Conservation (phyloP, 2,797 vertebrate species). For the Acipenser ruthenus region DNA sequence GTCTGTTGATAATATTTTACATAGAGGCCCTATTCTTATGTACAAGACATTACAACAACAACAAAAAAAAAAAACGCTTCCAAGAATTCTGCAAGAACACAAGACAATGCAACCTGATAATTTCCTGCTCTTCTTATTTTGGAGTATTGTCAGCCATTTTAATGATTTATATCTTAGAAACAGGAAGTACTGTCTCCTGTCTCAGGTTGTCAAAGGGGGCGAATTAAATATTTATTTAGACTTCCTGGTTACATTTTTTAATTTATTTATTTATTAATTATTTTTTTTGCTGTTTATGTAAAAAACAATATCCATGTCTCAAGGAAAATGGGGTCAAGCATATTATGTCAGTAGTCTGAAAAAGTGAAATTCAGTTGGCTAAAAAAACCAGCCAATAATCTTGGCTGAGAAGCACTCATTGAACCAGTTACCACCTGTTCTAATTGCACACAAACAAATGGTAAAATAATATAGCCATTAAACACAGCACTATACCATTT, state of each 20-base stretch:
- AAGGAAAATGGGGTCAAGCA: not conserved
- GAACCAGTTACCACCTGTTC: too few species aligned
- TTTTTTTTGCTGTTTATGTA: not conserved
- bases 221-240: conserved; percentile 38
- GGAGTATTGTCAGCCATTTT: conserved; percentile 35
- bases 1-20: conserved; percentile 63
- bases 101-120: not conserved
- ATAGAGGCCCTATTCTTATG: conserved; percentile 22
- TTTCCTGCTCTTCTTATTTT: conserved; percentile 16
- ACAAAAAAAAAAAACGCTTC: conserved; percentile 22
- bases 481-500: too few species aligned
- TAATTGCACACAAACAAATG: too few species aligned
- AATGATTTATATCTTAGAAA: conserved; percentile 44
- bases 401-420: too few species aligned
- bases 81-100: conserved; percentile 8
- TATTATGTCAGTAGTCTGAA: too few species aligned
- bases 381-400: too few species aligned
- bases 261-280: not conserved
- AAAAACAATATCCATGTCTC: not conserved
- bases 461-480: too few species aligned
- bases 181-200: conserved; percentile 54
- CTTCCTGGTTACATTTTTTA: conserved; percentile 28
- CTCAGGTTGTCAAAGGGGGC: conserved; percentile 47
- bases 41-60: conserved; percentile 21
- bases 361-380: too few species aligned